Evolutionary conservation across 2,888 invertebrate genomes (phyloP), one percentile per base, ranked within the genome.

Genomic region (Mamestra brassicae): DNA sequence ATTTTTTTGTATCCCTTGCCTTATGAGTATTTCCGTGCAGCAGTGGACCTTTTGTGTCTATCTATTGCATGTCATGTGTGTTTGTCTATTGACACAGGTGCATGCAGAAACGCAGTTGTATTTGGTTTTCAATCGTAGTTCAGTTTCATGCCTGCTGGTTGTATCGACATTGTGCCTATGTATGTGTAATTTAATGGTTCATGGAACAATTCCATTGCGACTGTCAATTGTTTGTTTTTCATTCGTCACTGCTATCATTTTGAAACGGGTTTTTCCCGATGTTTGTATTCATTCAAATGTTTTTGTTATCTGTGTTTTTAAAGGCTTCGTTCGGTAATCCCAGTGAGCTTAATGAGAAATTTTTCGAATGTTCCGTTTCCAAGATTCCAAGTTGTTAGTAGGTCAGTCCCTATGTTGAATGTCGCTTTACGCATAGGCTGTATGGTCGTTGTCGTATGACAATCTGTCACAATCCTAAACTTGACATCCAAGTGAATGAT

Each of bases 51-150:
- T 79, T 38, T 61, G 54, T 45, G 3, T 34, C 1, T 47, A 11
- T 15, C 45, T 45, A 1, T 75, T 45, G 26, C 3, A 10, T 42
- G 58, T n/a, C 38, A 58, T 50, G 11, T 66, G 26, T 65, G 45
- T 52, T 38, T 75, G 58, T 68, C 26, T 84, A 66, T 75, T 50
- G 61, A 85, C 63, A 78, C 73, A 85, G 54, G 68, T 70, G 82
- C 83, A 74, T 78, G 85, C 66, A 71, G 42, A 74, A 72, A 72
- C 61, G 63, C 60, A 72, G 34, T 64, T 70, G 61, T 81, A 70
- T 82, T 84, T 82, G 76, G 36, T 72, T 70, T 84, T 72, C 70
- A 63, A 71, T 70, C 62, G 63, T 70, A 67, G 69, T 81, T 70
- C 50, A 76, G 69, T 81, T 75, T 62, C 47, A 69, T 71, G 62